A percentile compares a stretch with the other conserved stretches of the same genome.
phyloP scores from a whole-genome alignment of 2,113 vertebrate species.

The Corythaixoides concolor region DNA sequence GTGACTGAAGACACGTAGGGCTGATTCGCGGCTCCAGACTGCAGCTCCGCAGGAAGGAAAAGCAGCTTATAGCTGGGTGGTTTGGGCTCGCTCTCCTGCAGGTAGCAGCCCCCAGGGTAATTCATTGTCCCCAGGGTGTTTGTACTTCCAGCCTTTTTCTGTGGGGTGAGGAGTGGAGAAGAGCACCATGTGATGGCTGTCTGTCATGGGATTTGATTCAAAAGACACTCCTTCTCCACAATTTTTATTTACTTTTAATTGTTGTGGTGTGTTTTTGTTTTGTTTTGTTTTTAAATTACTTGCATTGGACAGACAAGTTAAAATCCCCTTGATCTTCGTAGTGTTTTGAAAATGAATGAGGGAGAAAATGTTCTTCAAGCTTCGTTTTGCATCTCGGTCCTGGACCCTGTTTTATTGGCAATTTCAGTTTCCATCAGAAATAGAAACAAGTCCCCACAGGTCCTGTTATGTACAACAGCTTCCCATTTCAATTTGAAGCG shows the following conservation, averaged over 20 bases:
- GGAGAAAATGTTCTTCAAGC: neutral
- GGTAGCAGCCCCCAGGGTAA: neutral
- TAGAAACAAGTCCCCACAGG: slow-evolving; percentile 9
- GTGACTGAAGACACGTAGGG: neutral
- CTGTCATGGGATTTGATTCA: neutral
- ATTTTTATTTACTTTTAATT: neutral
- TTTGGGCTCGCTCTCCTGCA: neutral
- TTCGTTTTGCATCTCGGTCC: neutral
- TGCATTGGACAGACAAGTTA: neutral
- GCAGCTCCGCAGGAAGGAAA: neutral
- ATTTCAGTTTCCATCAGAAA: slow-evolving; percentile 26
- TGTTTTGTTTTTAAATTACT: neutral
- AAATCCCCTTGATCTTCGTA: neutral
- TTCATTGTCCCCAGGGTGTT: neutral
- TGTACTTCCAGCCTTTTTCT: neutral
- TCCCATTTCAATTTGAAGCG: slow-evolving; percentile 14
- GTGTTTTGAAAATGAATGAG: neutral
- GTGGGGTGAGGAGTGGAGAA: neutral
- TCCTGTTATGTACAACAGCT: neutral
- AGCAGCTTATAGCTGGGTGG: neutral
- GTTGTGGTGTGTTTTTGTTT: too few species aligned
- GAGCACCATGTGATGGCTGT: neutral
- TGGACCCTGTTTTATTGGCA: neutral
- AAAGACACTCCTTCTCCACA: neutral
- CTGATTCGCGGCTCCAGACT: rapidly evolving